phyloP scores from a whole-genome alignment of 1,140 invertebrate genomes.

The Lysiphlebus fabarum region DNA sequence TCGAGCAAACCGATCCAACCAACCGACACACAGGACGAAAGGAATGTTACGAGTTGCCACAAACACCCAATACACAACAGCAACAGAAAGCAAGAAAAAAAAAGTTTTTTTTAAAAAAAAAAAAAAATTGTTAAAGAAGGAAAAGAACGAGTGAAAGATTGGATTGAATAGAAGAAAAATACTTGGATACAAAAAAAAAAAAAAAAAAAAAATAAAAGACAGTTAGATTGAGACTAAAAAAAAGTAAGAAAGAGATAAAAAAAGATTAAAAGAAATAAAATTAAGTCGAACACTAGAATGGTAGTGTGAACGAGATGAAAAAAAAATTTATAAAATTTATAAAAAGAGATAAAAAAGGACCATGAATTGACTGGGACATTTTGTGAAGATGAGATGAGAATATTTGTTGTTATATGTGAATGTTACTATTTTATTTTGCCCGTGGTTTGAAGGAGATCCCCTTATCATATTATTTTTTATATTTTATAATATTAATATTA shows the following conservation, averaged over 20 bases:
- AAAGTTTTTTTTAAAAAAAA: not conserved
- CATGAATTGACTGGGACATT: not conserved
- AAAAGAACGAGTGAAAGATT: not conserved
- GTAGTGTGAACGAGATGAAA: not conserved
- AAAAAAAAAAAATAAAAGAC: no score
- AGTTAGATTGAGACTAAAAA: no score
- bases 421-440: no score
- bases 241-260: no score
- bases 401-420: no score
- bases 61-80: not conserved
- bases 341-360: not conserved
- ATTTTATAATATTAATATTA: no score
- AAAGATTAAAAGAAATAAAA: no score
- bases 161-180: no score
- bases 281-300: not conserved
- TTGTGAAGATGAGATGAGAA: not conserved
- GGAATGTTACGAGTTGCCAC: conserved; percentile 39
- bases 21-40: conserved; percentile 31
- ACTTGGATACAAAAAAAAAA: no score
- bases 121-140: not conserved
- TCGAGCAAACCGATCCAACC: conserved; percentile 4
- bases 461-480: no score
- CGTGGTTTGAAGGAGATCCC: no score
- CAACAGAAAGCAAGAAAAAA: not conserved
- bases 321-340: not conserved